Conservation (phyloP, 2,888 invertebrate genomes). For the Lasiommata megera region DNA sequence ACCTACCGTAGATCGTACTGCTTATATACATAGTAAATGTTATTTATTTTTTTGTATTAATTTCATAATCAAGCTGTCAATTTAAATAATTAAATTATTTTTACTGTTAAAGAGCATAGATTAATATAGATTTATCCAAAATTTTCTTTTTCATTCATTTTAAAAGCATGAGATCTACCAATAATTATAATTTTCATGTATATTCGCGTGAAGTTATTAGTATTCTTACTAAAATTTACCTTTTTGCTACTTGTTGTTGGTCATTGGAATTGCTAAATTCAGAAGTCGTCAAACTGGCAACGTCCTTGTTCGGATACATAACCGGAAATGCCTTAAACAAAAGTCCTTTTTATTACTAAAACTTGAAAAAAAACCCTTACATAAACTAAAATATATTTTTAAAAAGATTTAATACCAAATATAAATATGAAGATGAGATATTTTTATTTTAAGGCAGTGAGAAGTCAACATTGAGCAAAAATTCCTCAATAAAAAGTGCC, state of each 20-base stretch:
- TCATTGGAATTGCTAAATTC: slow-evolving; percentile 64
- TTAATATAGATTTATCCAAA: too few relatives aligned
- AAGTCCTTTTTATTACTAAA: slow-evolving; percentile 21
- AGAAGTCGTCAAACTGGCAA: slow-evolving; percentile 77
- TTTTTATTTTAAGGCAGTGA: not conserved
- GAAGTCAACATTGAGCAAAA: slow-evolving; percentile 21
- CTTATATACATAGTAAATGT: too few relatives aligned
- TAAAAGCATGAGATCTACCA: too few relatives aligned
- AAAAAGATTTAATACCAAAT: not conserved
- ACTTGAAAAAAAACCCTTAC: not conserved
- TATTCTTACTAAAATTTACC: not conserved
- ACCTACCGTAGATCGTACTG: too few relatives aligned
- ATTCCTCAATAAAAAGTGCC: slow-evolving; percentile 58
- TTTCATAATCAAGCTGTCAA: too few relatives aligned
- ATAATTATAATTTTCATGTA: too few relatives aligned
- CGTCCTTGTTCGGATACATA: slow-evolving; percentile 57
- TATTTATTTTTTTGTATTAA: too few relatives aligned
- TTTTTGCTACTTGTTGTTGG: slow-evolving; percentile 16
- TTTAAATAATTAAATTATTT: too few relatives aligned
- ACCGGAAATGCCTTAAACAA: slow-evolving; percentile 38
- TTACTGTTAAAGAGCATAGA: too few relatives aligned
- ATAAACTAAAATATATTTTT: not conserved
- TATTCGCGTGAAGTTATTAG: not conserved
- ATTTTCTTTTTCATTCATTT: too few relatives aligned
- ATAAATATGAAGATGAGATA: not conserved